Evolutionary conservation across 2,888 invertebrate genomes (phyloP).

Genomic region (Pyrrhopygopsis socrates): DNA sequence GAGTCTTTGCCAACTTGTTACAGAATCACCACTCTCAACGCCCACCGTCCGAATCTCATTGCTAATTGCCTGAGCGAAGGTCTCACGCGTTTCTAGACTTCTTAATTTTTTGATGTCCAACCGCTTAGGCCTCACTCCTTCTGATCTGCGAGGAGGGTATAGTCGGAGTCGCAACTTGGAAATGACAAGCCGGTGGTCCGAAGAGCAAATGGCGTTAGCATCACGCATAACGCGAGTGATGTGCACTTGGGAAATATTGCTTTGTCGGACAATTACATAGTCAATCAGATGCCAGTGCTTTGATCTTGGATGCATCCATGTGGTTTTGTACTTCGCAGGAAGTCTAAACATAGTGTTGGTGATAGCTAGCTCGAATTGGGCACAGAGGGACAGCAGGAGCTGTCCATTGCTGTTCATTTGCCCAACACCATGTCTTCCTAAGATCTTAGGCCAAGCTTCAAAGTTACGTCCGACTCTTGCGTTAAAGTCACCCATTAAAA

Average conservation of each 20-base stretch:
- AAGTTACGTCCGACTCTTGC: background rate
- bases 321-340: slow-evolving; percentile 74
- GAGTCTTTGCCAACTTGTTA: background rate
- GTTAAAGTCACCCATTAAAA: slow-evolving; percentile 72
- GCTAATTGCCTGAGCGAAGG: background rate
- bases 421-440: slow-evolving; percentile 79
- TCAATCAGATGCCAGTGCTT: slow-evolving; percentile 78
- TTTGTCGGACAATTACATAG: slow-evolving; percentile 40
- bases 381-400: slow-evolving; percentile 73
- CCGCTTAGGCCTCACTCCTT: background rate
- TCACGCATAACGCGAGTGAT: slow-evolving; percentile 3
- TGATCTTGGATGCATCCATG: slow-evolving; percentile 83
- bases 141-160: background rate
- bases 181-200: slow-evolving; percentile 2
- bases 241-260: background rate
- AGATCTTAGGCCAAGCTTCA: slow-evolving; percentile 30
- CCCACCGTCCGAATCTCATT: background rate
- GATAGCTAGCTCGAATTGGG: slow-evolving; percentile 64
- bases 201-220: background rate
- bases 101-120: background rate
- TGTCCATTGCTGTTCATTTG: slow-evolving; percentile 81
- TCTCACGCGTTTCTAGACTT: background rate
- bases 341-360: slow-evolving; percentile 81
- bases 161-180: background rate
- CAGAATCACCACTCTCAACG: background rate